Base-by-base conservation (phyloP, 2,797 vertebrate genomes). In the Lutjanus argentimaculatus region DNA sequence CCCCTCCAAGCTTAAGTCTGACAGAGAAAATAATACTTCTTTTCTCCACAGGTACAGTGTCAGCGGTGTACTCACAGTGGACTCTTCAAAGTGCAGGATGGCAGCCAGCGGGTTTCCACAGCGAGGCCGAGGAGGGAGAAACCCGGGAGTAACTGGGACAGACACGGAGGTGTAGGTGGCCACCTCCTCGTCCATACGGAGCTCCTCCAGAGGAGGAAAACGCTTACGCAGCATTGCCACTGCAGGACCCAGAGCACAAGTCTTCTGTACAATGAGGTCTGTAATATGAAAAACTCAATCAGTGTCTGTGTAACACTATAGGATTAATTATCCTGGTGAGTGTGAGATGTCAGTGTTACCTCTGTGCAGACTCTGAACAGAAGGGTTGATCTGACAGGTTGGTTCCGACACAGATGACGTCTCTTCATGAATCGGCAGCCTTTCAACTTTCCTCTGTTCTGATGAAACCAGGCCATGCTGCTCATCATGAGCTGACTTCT, bases 131-230 rank as follows among this genome's bases (percentile, higher is more conserved):
- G 75, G 77, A 2, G 82, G 73, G 19, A 84, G 70, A 51, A 77
- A 85, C 16, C 76, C 80, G 0, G 75, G 76, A 8, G 72, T 22
- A 46, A 79, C 13, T 1, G 53, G 52, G 62, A 72, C 75, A 1
- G 84, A 77, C 30, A 30, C 8, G 0, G 92, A 93, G 36, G 91
- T 94, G 90, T 93, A 96, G 69, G 81, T 91, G 66, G 95, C 91
- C 73, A 96, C 95, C 78, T 96, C 96, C 40, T 95, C 94, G 10
- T 96, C 95, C 89, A 96, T 40, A 42, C 90, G 91, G 69, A 92
- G 75, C 71, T 96, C 95, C 76, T 95, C 93, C 52, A 95, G 73
- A 11, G 83, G 73, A 64, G 84, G 91, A 6, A 93, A 53, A 66
- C 91, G 91, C 5, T 87, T 92, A 21, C 87, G 92, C 70, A 95